Evolutionary conservation across 1,140 invertebrate species (phyloP), one percentile per base, ranked within the genome.

Genomic region (Lerema accius): DNA sequence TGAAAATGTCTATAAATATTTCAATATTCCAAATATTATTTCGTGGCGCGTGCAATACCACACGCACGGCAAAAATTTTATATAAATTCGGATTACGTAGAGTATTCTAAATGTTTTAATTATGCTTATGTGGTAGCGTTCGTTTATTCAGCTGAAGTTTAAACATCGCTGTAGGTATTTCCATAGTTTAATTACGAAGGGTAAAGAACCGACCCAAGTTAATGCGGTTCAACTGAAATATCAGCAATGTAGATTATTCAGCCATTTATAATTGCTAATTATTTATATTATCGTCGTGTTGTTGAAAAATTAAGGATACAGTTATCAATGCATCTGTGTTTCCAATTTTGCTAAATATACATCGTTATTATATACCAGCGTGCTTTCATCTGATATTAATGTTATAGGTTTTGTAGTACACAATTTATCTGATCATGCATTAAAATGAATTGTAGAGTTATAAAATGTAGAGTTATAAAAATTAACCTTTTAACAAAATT

Each of bases 91-190:
- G 1, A 32, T 32, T 32, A 32, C 13, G 23, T 28, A 14, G 26
- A 32, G 23, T 49, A 32, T 28, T 49, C 46, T 49, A 28, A 49
- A 49, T 49, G 46, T 49, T 28, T 49, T 49, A 49, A 49, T 49
- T 48, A 48, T 48, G 45, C 26, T 28, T 48, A 46, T 17, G 17
- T 46, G 19, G 50, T 28, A 53, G 35, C 16, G 23, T 55, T 43
- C 51, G 50, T 55, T 55, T 55, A 55, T 28, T 55, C 51, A 55
- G 51, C 39, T 55, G 51, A 55, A 28, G 13, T 23, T 42, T 43
- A 42, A 43, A 28, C 28, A 11, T 49, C 23, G 26, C 26, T 15
- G 7, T 23, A 23, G 2, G 2, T 5, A 51, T 49, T 3, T 40
- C 48, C n/a, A 9, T 49, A 49, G 23, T 53, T 53, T 53, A 53